phyloP scores from a whole-genome alignment of 2,797 vertebrate genomes.

The Caiman crocodilus region DNA sequence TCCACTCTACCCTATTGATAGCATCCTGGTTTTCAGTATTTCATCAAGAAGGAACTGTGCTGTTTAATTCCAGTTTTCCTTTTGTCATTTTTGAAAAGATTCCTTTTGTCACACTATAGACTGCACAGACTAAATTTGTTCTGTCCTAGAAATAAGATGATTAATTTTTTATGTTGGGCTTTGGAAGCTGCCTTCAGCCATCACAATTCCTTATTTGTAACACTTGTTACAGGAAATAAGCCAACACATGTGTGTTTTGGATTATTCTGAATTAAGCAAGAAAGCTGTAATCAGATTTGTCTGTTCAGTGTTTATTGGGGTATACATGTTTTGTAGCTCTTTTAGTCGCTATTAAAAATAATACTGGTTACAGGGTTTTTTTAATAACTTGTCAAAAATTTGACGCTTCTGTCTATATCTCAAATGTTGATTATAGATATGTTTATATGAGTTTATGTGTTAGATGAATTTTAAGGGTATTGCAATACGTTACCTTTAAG shows the following conservation, averaged over 20 bases:
- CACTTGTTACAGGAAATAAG: background rate
- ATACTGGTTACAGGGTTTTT: background rate
- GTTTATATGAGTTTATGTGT: background rate
- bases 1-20: background rate
- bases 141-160: slow-evolving; percentile 3
- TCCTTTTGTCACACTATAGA: slow-evolving; percentile 4
- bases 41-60: slow-evolving; percentile 15
- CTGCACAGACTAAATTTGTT: background rate
- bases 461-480: no score
- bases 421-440: background rate
- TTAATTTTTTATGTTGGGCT: slow-evolving; percentile 24
- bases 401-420: background rate
- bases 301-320: background rate
- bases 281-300: background rate
- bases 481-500: no score
- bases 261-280: slow-evolving; percentile 36
- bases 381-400: slow-evolving; percentile 23
- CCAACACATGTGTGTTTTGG: background rate
- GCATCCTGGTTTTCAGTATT: background rate
- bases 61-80: background rate
- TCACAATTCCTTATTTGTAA: slow-evolving; percentile 11
- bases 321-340: background rate
- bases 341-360: background rate
- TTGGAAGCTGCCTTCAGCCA: slow-evolving; percentile 5
- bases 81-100: slow-evolving; percentile 5